A percentile compares a stretch with the other conserved stretches of the same genome.
phyloP scores from a whole-genome alignment of 2,888 invertebrate species.

The Chelonus formosanus region DNA sequence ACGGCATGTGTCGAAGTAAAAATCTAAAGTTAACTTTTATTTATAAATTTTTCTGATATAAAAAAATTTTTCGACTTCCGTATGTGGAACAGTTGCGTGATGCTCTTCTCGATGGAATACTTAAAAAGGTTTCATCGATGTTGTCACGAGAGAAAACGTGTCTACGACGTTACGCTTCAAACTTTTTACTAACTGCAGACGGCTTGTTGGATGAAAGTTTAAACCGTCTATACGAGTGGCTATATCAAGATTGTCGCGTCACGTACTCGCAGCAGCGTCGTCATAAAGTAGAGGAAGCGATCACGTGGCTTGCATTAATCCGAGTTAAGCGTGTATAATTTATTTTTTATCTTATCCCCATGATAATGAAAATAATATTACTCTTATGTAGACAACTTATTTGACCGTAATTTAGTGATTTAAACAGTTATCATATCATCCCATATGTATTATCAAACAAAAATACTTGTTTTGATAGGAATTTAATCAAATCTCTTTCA shows the following conservation, averaged over 20 bases:
- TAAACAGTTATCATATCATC: too few relatives aligned
- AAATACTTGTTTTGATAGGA: too few relatives aligned
- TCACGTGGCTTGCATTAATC: slow-evolving; percentile 18
- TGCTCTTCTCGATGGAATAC: slow-evolving; percentile 37
- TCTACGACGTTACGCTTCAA: slow-evolving; percentile 31
- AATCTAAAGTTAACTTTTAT: too few relatives aligned
- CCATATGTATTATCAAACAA: too few relatives aligned
- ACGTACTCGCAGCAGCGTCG: slow-evolving; percentile 14
- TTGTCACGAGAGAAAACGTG: slow-evolving; percentile 35
- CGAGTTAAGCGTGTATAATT: slow-evolving; percentile 9
- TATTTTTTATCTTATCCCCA: slow-evolving; percentile 4
- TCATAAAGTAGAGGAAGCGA: slow-evolving; percentile 12
- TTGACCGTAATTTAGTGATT: not conserved
- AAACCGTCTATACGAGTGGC: slow-evolving; percentile 12
- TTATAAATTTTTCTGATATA: not conserved
- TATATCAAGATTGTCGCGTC: slow-evolving; percentile 19
- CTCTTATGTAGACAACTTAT: not conserved
- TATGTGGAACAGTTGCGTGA: slow-evolving; percentile 37
- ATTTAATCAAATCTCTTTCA: too few relatives aligned
- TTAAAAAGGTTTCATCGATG: slow-evolving; percentile 43
- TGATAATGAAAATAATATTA: not conserved
- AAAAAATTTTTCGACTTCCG: not conserved
- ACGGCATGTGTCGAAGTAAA: too few relatives aligned
- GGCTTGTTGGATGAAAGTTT: slow-evolving; percentile 19
- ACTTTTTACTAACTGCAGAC: slow-evolving; percentile 28